Evolutionary conservation across 1,140 invertebrate species (phyloP), one percentile per base, ranked within the genome.

Genomic region (Saxidomus purpurata): DNA sequence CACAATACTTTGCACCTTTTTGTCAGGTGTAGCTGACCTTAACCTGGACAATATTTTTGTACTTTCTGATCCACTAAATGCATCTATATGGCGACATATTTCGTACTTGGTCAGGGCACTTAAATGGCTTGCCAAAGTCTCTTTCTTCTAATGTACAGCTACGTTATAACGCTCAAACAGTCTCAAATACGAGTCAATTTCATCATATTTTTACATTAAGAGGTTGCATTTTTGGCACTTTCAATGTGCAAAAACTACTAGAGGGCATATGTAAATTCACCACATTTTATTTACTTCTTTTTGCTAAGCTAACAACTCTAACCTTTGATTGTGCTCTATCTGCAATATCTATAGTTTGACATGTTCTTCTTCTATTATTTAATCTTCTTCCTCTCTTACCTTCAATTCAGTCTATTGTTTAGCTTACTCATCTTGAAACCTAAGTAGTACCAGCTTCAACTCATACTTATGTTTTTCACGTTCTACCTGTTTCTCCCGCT

Each of bases 131-230:
- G 67, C 22, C 91, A 89, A 92, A 36, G 40, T 69, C 0, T 59
- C 55, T 31, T 74, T 40, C 3, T 69, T 36, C 89, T 82, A 91
- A n/a, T 87, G 49, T 25, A 74, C 67, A 19, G 67, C 55, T 28
- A 0, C 17, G 17, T 89, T 86, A 90, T 80, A 89, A 40, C 90
- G 69, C 25, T 90, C 90, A 88, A 87, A 92, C 11, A 67, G 38
- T 3, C 47, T 25, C 9, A 91, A 22, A 63, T 87, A 85, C 0
- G 55, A 49, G 71, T 92, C 90, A 28, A 92, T 91, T 17, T 91
- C 74, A 87, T 92, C 80, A 43, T 86, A 52, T 0, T 40, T 55
- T 34, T 91, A n/a, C 91, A 49, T 92, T 85, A 85, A 92, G 89
- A 9, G 52, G 15, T n/a, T 85, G 90, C 38, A 91, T n/a, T n/a